Base-by-base conservation (phyloP, 2,797 vertebrate genomes). In the Columba guinea region DNA sequence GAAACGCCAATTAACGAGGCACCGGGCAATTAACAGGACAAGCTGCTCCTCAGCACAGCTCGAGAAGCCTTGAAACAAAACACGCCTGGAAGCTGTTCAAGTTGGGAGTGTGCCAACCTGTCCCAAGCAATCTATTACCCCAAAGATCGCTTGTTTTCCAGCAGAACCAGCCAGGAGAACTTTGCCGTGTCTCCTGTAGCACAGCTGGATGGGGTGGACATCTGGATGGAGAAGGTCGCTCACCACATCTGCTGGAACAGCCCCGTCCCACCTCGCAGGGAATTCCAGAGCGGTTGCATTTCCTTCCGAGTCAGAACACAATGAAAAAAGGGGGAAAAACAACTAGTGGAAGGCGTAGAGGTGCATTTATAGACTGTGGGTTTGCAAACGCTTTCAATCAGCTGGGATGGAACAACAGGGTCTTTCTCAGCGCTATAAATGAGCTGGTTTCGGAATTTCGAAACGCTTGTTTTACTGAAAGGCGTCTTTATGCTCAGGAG, bases 1-100 rank as follows among this genome's bases (percentile, higher is more conserved):
- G 64, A 6, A 77, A 74, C 0, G 11, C 5, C 4, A 30, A 15
- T 11, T 15, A 44, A 37, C 0, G 1, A 0, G 2, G 60, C 41
- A 7, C 0, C 2, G 6, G 69, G 56, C 56, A 24, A 9, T 1
- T 24, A 48, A 48, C 1, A 63, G 2, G 44, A 52, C 63, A 56
- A 30, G 49, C 59, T 1, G 32, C 64, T 87, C 32, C 64, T 55
- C 84, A 17, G 63, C 60, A 24, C 35, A 13, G 64, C 91, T 75
- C 79, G 20, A 67, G 67, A 32, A 26, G 39, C 58, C 41, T 65
- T 79, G n/a, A 7, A 46, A 22, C 56, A 59, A 1, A 83, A 64
- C 74, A 16, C 2, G 2, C 27, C 68, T 85, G 90, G 49, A 26
- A 84, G 55, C 44, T 53, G 21, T 3, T 53, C 71, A 55, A 37